Evolutionary conservation across 2,113 vertebrate species (phyloP).

Genomic region (Eolophus roseicapilla): DNA sequence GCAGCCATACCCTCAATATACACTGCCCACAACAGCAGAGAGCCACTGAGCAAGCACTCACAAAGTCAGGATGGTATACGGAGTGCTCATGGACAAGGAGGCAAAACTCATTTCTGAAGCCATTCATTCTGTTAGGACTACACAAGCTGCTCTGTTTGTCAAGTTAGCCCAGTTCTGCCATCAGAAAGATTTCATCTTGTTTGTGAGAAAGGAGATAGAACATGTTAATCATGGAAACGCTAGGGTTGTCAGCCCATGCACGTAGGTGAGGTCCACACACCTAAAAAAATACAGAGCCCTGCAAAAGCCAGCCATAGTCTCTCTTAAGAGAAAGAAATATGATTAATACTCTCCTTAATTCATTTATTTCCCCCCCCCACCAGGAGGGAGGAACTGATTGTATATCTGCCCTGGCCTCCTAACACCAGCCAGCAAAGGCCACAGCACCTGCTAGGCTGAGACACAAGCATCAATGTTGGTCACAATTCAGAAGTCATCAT

Average conservation of each 20-base stretch:
- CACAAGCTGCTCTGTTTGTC: background rate
- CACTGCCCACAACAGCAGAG: background rate
- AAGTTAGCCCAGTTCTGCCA: background rate
- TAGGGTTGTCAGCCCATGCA: background rate
- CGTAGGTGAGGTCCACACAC: background rate
- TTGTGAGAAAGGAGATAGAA: background rate
- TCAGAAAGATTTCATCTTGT: background rate
- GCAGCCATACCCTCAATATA: background rate
- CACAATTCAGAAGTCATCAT: background rate
- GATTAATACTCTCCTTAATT: background rate
- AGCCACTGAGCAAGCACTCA: background rate
- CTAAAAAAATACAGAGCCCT: background rate
- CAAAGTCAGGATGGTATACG: rapidly evolving
- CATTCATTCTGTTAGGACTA: background rate
- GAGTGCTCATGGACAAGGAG: background rate
- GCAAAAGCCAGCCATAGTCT: background rate
- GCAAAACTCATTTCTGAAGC: background rate
- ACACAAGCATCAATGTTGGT: background rate
- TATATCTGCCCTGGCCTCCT: background rate
- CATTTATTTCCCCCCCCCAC: rapidly evolving
- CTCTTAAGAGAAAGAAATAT: background rate
- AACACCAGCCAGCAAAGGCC: background rate
- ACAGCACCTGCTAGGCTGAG: background rate
- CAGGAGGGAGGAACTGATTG: background rate
- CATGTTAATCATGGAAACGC: background rate